These are phyloP conservation scores for Bucco capensis DNA, from an alignment of 2,113 vertebrate species.

Conservation along the genomic window DNA sequence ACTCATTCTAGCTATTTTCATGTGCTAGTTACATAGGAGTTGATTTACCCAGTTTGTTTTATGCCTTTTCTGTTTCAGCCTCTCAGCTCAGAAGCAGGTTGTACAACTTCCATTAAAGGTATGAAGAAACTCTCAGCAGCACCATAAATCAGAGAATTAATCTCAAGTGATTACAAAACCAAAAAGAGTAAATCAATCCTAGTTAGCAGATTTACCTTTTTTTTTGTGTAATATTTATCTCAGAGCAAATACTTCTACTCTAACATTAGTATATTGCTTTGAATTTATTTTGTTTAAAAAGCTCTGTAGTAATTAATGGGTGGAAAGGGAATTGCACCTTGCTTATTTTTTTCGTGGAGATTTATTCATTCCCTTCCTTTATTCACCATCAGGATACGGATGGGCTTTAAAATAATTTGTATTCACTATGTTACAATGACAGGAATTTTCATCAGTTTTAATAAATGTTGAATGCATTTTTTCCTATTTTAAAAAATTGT, in stretches of 20 bases:
- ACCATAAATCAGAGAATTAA: background rate
- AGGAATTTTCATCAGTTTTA: background rate
- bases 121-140: background rate
- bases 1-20: background rate
- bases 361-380: background rate
- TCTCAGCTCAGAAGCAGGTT: background rate
- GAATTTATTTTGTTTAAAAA: constrained; percentile 21
- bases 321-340: background rate
- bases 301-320: background rate
- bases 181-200: background rate
- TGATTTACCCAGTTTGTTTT: background rate
- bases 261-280: background rate
- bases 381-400: background rate
- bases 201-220: constrained; percentile 5
- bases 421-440: background rate
- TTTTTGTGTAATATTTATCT: background rate
- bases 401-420: background rate
- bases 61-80: background rate
- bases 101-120: background rate
- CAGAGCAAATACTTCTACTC: background rate
- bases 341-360: background rate
- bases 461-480: background rate
- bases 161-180: background rate
- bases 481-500: background rate
- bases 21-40: background rate